Conservation (phyloP, 2,113 vertebrate genomes). For the Periophthalmus modestus region DNA sequence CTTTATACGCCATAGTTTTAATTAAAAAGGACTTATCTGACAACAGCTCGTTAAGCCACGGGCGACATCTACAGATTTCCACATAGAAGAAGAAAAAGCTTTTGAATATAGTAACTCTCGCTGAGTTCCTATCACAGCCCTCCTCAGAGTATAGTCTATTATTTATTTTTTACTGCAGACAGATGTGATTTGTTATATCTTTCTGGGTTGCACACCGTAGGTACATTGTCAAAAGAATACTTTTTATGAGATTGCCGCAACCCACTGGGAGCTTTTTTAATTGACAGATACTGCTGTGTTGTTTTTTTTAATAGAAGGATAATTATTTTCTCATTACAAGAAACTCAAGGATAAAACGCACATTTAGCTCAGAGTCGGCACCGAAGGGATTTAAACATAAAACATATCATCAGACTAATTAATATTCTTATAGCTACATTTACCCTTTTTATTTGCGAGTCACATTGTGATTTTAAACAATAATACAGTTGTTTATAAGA, state of each 20-base stretch:
- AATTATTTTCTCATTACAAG: constrained; percentile 60
- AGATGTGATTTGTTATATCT: constrained; percentile 19
- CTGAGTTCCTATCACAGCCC: constrained; percentile 16
- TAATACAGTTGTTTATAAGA: constrained; percentile 23
- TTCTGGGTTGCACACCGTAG: constrained; percentile 4
- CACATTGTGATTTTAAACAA: constrained; percentile 36
- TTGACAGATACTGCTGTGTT: constrained; percentile 28
- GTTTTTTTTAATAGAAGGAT: constrained; percentile 36
- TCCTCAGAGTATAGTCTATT: constrained; percentile 21
- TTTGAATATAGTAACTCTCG: constrained; percentile 46
- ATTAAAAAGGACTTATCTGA: constrained; percentile 47
- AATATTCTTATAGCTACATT: constrained; percentile 38
- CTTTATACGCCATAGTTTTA: constrained; percentile 62
- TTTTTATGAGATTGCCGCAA: constrained; percentile 35
- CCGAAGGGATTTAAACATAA: constrained; percentile 34
- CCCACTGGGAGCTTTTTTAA: constrained; percentile 40
- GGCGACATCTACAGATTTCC: constrained; percentile 50
- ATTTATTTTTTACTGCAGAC: not conserved
- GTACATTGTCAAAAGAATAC: constrained; percentile 16
- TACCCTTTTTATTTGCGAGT: constrained; percentile 28
- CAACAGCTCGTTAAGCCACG: constrained; percentile 45
- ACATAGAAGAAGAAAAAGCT: constrained; percentile 21
- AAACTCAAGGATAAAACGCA: constrained; percentile 54
- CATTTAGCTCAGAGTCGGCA: constrained; percentile 43
- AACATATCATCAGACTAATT: constrained; percentile 48